A percentile compares a stretch with the other conserved stretches of the same genome.
Evolutionary conservation across 2,113 vertebrate genomes (phyloP).

Genomic region (Macquaria australasica): DNA sequence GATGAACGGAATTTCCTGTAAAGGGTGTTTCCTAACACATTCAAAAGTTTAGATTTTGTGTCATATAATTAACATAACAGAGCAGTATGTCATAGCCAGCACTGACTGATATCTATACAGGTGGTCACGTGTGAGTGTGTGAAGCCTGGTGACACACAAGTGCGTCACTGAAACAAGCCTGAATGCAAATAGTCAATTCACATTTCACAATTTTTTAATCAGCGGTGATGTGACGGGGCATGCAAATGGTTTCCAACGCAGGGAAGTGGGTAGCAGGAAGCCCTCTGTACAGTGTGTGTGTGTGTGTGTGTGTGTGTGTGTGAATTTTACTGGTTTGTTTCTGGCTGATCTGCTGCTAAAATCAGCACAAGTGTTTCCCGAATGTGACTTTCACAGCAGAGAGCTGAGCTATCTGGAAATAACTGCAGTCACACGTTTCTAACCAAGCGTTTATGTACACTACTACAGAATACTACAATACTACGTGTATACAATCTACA

Average conservation of each 20-base stretch:
- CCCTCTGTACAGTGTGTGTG: not conserved
- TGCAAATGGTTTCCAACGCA: slow-evolving; percentile 64
- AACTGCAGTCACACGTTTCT: not conserved
- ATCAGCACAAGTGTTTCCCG: slow-evolving; percentile 29
- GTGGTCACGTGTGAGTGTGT: slow-evolving; percentile 12
- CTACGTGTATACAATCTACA: no score
- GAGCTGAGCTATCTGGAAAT: not conserved
- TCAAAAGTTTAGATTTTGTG: not conserved
- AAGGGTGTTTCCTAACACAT: not conserved
- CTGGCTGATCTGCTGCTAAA: not conserved
- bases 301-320: not conserved
- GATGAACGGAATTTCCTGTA: not conserved
- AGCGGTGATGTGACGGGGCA: slow-evolving; percentile 19
- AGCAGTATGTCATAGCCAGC: not conserved
- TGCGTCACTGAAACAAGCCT: slow-evolving; percentile 60
- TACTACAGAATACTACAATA: not conserved
- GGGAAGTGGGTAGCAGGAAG: slow-evolving; percentile 54
- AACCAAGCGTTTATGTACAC: not conserved
- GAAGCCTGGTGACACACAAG: not conserved
- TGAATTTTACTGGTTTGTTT: not conserved
- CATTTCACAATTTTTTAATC: slow-evolving; percentile 19
- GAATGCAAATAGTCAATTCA: slow-evolving; percentile 50
- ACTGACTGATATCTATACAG: not conserved
- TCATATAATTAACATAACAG: not conserved
- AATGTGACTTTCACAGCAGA: not conserved